Evolutionary conservation across 1,140 invertebrate genomes (phyloP).

Genomic region (Apis cerana): DNA sequence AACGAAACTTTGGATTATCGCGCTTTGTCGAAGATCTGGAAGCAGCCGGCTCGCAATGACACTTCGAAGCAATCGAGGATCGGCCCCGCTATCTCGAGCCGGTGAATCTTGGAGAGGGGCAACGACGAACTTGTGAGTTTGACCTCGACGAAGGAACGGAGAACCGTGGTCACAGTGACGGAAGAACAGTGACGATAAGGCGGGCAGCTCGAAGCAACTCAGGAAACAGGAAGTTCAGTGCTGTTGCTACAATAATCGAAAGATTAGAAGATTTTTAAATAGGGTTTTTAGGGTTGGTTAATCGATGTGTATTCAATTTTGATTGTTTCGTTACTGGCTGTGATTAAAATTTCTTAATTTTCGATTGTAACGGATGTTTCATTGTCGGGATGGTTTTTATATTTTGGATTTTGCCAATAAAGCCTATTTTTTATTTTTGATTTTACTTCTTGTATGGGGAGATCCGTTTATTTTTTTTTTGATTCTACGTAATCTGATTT

Average conservation of each 20-base stretch:
- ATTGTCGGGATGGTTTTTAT: neutral
- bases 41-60: slow-evolving; percentile 21
- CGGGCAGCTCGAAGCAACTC: neutral
- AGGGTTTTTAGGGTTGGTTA: no score
- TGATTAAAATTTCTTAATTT: no score
- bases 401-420: no score
- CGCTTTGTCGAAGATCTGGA: slow-evolving; percentile 43
- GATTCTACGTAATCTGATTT: no score
- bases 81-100: slow-evolving; percentile 46
- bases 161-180: neutral
- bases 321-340: neutral
- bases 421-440: no score
- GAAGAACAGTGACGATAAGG: slow-evolving; percentile 17
- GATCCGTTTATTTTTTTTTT: no score
- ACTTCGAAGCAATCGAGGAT: slow-evolving; percentile 48
- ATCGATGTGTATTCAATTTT: no score
- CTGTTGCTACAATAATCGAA: no score
- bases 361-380: no score
- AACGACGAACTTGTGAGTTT: slow-evolving; percentile 40
- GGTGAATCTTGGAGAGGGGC: slow-evolving; percentile 19
- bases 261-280: no score
- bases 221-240: neutral
- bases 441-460: no score
- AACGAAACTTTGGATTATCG: slow-evolving; percentile 65
- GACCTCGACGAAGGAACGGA: slow-evolving; percentile 14